Evolutionary conservation across 2,797 vertebrate genomes (phyloP), one percentile per base, ranked within the genome.

Genomic region (Antennarius maculatus): DNA sequence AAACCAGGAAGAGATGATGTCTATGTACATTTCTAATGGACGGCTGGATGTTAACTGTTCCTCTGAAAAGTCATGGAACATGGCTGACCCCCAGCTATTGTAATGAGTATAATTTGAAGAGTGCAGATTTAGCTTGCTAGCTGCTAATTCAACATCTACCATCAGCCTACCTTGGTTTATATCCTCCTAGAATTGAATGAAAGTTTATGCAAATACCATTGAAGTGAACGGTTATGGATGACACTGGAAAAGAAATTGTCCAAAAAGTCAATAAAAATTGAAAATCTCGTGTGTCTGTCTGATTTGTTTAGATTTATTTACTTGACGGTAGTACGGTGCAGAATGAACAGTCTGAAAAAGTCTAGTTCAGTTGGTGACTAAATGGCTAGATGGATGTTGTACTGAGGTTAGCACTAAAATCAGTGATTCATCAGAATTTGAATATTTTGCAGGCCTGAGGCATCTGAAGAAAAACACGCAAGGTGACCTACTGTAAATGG

Each of bases 201-300:
- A 95, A 95, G 93, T 94, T 92, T 95, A 96, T 97, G 93, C 94
- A 94, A 95, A 92, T 91, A 86, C 81, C 81, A 90, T 87, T 87
- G 75, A 91, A 83, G 94, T 90, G 93, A 95, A 96, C 93, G 90
- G 93, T 94, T 94, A 92, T 90, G 95, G 96, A 95, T 95, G 94
- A 97, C 95, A 96, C 96, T 97, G 96, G 96, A 96, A 95, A 96
- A 95, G 93, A 95, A 96, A 92, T 88, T 92, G 90, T 93, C 93
- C 93, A 94, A 94, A 94, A 89, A 90, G 73, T 84, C 83, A 94
- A 93, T 93, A 93, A 94, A 95, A 94, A 93, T 84, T 55, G 89
- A 92, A 95, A 93, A 94, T 52, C 47, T 39, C 63, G 37, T 1
- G 50, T 17, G 5, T 69, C 13, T 2, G 6, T n/a, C 0, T 27